Evolutionary conservation across 2,113 vertebrate genomes (phyloP), one percentile per base, ranked within the genome.

Genomic region (Corythornis vintsioides): DNA sequence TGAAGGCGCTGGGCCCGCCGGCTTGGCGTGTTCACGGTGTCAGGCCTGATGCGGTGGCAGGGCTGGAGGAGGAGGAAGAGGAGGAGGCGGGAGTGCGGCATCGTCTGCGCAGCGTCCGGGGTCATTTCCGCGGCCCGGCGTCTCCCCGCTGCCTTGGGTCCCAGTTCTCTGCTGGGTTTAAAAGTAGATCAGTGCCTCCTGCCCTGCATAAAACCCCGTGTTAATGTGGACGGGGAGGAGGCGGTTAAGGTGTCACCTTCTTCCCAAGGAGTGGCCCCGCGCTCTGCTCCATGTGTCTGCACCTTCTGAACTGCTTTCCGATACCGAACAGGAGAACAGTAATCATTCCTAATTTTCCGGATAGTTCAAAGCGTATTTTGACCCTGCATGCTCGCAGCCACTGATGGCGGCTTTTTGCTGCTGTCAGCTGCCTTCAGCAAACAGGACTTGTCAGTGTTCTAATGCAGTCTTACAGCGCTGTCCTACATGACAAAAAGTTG

Each of bases 261-360:
- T 7, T 16, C 11, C 18, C 42, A 0, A 0, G 78, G 15, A 7
- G 15, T 4, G 26, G 56, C 25, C 21, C 21, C 12, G 15, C 33
- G 5, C 52, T 20, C 12, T 6, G 31, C 17, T n/a, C 6, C 57
- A 43, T 53, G 29, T 86, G 53, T n/a, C 38, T 15, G 26, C 71
- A 11, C 60, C 29, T 67, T 17, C 7, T 9, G 40, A 11, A 0
- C 16, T 1, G 50, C 25, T 17, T 10, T 31, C 6, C 33, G 1
- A 0, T 15, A 1, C 1, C 5, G 3, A 11, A 2, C 26, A 10
- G 31, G 13, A 15, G 8, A 28, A 2, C 53, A 3, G 9, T 10
- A 17, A 4, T 0, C 0, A 2, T n/a, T n/a, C 13, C 12, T 11
- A 2, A 1, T 25, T 40, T 64, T 10, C 20, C 42, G 0, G 12